phyloP scores from a whole-genome alignment of 2,888 invertebrate species.

The Leptinotarsa juncta region DNA sequence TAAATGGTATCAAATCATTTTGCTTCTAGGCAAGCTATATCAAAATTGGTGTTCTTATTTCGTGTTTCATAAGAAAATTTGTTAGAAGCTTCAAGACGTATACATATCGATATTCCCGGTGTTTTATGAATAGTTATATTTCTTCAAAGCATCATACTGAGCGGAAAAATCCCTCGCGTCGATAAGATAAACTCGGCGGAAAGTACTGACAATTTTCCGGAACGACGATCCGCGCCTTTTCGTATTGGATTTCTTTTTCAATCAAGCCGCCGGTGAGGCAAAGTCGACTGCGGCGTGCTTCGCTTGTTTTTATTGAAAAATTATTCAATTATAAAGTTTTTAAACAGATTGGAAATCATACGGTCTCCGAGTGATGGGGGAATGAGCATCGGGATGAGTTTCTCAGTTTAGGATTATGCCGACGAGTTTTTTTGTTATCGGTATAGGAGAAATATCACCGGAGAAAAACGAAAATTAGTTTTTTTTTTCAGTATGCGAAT shows the following conservation, averaged over 20 bases:
- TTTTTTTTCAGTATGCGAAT: background rate
- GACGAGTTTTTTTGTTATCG: constrained; percentile 29
- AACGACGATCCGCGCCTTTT: constrained; percentile 46
- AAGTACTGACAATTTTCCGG: constrained; percentile 60
- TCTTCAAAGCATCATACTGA: constrained; percentile 14
- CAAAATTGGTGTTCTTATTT: too few relatives aligned
- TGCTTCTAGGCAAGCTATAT: too few relatives aligned
- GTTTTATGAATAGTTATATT: background rate
- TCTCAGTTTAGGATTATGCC: constrained; percentile 50
- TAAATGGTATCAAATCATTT: too few relatives aligned
- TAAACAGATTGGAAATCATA: constrained; percentile 66
- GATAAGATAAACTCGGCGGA: constrained; percentile 53
- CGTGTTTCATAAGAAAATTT: too few relatives aligned
- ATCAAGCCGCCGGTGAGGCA: constrained; percentile 52
- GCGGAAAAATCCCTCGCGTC: constrained; percentile 53
- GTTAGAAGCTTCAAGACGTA: background rate
- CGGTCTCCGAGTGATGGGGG: constrained; percentile 51
- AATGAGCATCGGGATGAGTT: constrained; percentile 29
- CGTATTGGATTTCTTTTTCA: constrained; percentile 62
- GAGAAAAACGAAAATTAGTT: background rate
- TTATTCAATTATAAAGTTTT: constrained; percentile 66
- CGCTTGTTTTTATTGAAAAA: constrained; percentile 66
- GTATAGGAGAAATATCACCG: constrained; percentile 11
- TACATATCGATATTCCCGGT: background rate
- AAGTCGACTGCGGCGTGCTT: constrained; percentile 52